Percentiles rank a stretch among this genome's conserved stretches.
Evolutionary conservation across 2,888 invertebrate genomes (phyloP).

Genomic region (Ectobius pallidus): DNA sequence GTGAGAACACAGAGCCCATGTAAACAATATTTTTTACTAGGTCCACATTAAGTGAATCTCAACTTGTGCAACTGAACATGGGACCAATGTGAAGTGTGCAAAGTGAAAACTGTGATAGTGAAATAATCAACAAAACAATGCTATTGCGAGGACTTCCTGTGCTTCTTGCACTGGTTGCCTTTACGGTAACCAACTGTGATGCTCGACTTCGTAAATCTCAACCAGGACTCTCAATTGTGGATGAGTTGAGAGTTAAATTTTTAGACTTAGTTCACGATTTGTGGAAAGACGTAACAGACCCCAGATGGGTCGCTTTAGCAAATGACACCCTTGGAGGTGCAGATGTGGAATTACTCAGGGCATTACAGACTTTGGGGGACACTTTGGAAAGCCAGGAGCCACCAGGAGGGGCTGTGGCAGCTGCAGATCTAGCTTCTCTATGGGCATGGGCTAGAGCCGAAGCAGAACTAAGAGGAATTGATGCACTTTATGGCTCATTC

Average conservation of each 20-base stretch:
- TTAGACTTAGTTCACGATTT: slow-evolving; percentile 63
- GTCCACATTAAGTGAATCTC: too few relatives aligned
- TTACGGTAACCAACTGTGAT: background rate
- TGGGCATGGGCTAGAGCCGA: slow-evolving; percentile 71
- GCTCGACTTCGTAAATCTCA: background rate
- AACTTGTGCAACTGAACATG: too few relatives aligned
- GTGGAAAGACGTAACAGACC: slow-evolving; percentile 58
- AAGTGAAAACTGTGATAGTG: too few relatives aligned
- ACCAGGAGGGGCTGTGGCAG: slow-evolving; percentile 25
- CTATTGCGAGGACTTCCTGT: background rate
- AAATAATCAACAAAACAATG: background rate
- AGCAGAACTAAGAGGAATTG: slow-evolving; percentile 65
- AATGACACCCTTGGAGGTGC: slow-evolving; percentile 44
- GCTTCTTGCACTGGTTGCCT: background rate
- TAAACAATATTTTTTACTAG: too few relatives aligned
- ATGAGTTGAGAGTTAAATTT: slow-evolving; percentile 61
- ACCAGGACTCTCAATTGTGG: slow-evolving; percentile 32
- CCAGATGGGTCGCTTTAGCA: slow-evolving; percentile 46
- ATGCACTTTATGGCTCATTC: slow-evolving; percentile 71
- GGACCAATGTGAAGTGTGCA: too few relatives aligned
- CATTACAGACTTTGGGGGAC: slow-evolving; percentile 63
- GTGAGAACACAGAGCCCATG: too few relatives aligned
- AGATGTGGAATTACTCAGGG: slow-evolving; percentile 64
- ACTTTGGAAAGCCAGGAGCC: slow-evolving; percentile 53
- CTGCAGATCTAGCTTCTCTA: slow-evolving; percentile 38